Evolutionary conservation across 2,888 invertebrate species (phyloP).

Genomic region (Fissipunctia ypsillon): DNA sequence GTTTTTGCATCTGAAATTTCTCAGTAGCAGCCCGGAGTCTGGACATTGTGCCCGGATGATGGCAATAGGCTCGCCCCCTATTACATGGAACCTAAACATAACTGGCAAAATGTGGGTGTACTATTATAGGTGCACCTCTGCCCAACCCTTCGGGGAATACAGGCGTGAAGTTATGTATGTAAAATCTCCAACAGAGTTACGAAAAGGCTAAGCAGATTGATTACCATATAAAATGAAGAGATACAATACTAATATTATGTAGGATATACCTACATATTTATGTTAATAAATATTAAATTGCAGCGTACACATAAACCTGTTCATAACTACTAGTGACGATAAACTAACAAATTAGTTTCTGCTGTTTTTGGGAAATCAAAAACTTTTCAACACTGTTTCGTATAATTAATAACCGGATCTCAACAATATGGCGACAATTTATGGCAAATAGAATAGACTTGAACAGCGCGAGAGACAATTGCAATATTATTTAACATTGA

Average conservation of each 20-base stretch:
- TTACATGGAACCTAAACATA: too few relatives aligned
- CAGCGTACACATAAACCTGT: neutral
- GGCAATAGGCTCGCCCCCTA: too few relatives aligned
- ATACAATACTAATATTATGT: neutral
- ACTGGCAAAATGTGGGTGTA: too few relatives aligned
- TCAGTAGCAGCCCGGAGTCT: too few relatives aligned
- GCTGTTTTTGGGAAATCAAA: conserved; percentile 73
- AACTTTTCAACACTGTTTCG: conserved; percentile 58
- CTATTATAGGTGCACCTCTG: too few relatives aligned
- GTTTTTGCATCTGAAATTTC: too few relatives aligned
- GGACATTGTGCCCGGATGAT: too few relatives aligned
- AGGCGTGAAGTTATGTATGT: too few relatives aligned
- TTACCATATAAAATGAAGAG: neutral
- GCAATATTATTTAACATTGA: conserved; percentile 21
- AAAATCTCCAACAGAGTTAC: neutral
- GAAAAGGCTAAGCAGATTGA: neutral
- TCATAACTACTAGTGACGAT: neutral
- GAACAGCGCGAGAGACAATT: neutral
- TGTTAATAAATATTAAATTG: neutral
- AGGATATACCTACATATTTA: too few relatives aligned
- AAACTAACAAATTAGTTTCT: conserved; percentile 80
- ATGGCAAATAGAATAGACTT: neutral
- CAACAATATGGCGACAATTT: conserved; percentile 6
- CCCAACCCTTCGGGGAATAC: too few relatives aligned
- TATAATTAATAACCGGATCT: conserved; percentile 45